Percentiles rank a stretch among this genome's conserved stretches.
Conservation (phyloP, 2,797 vertebrate species). For the Spondyliosoma cantharus region DNA sequence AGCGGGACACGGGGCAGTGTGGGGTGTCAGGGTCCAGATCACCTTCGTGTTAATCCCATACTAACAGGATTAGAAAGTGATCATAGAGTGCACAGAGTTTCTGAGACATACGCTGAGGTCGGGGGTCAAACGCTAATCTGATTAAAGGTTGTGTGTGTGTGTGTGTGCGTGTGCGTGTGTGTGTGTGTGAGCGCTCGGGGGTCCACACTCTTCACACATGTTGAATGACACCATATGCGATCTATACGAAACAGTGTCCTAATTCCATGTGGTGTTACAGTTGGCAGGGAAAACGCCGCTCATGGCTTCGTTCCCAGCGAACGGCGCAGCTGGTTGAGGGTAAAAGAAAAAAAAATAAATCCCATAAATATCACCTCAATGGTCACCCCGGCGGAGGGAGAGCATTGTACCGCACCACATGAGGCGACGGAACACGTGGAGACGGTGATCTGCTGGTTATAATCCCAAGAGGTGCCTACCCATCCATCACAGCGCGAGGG, state of each 20-base stretch:
- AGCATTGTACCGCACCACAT: slow-evolving; percentile 28
- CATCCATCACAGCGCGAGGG: slow-evolving; percentile 57
- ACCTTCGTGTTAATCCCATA: slow-evolving; percentile 60
- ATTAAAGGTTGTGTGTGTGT: slow-evolving; percentile 49
- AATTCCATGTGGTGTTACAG: slow-evolving; percentile 23
- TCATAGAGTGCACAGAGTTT: slow-evolving; percentile 55
- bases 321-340: slow-evolving; percentile 42
- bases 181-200: slow-evolving; percentile 5
- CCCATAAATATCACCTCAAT: slow-evolving; percentile 47
- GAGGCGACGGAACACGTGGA: slow-evolving; percentile 45
- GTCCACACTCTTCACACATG: slow-evolving; percentile 15
- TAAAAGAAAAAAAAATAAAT: slow-evolving; percentile 45
- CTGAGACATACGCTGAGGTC: slow-evolving; percentile 41
- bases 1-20: slow-evolving; percentile 1
- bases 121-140: slow-evolving; percentile 59
- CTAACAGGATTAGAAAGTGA: slow-evolving; percentile 76
- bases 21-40: slow-evolving; percentile 48
- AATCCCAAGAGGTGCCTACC: slow-evolving; percentile 18
- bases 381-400: slow-evolving; percentile 33
- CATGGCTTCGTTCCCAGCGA: slow-evolving; percentile 27
- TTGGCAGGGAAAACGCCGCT: slow-evolving; percentile 36
- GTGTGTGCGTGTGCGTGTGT: slow-evolving; percentile 9
- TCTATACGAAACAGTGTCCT: slow-evolving; percentile 29
- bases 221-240: slow-evolving; percentile 28
- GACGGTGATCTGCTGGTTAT: slow-evolving; percentile 23